Percentiles rank a stretch among this genome's conserved stretches.
These are phyloP conservation scores for Microctonus brassicae DNA, from an alignment of 2,888 invertebrate genomes.

Conservation along the genomic window DNA sequence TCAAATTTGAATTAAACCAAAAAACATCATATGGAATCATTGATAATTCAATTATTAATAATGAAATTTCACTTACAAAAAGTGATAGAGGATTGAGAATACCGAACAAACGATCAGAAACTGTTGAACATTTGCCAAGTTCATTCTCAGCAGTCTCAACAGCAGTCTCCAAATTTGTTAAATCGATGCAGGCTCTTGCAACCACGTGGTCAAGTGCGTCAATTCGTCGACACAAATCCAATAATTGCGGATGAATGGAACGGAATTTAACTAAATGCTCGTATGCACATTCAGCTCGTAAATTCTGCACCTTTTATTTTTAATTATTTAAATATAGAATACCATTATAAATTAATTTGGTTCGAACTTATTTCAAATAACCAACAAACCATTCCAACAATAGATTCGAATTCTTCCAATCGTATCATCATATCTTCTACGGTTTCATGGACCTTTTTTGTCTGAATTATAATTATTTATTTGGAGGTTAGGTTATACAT, in stretches of 20 bases:
- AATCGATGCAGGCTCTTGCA: constrained; percentile 60
- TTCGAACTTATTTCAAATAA: not conserved
- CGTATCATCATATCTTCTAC: constrained; percentile 68
- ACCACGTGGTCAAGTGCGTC: constrained; percentile 66
- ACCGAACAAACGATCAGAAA: constrained; percentile 62
- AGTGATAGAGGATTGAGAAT: constrained; percentile 67
- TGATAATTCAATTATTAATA: not conserved
- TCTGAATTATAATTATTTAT: constrained; percentile 51
- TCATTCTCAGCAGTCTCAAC: constrained; percentile 65
- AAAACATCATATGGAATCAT: not conserved
- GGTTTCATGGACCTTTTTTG: constrained; percentile 61
- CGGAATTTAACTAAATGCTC: constrained; percentile 60
- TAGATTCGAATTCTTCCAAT: constrained; percentile 68
- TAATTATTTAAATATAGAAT: constrained; percentile 11
- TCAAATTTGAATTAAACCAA: not conserved
- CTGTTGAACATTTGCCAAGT: constrained; percentile 51
- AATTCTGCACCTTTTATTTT: constrained; percentile 58
- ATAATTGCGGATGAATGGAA: constrained; percentile 56
- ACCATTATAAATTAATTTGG: not conserved
- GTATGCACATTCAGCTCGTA: constrained; percentile 60
- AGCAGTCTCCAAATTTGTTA: constrained; percentile 63
- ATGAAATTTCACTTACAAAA: constrained; percentile 62
- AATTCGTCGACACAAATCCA: constrained; percentile 59
- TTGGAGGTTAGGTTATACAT: constrained; percentile 3
- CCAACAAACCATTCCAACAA: constrained; percentile 65